Evolutionary conservation across 2,888 invertebrate genomes (phyloP).

Genomic region (Sesamia inferens): DNA sequence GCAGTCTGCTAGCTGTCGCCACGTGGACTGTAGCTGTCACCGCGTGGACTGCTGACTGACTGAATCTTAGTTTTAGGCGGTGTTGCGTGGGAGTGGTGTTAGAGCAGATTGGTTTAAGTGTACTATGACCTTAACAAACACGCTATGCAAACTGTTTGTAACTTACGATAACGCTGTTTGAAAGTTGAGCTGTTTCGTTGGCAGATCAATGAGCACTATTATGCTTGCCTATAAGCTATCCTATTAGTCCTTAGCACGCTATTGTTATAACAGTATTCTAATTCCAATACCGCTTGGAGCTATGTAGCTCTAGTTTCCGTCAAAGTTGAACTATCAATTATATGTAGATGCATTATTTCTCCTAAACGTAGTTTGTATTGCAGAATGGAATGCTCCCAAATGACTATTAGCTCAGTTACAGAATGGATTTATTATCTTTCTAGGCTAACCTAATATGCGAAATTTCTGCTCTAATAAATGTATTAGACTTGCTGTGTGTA

Average conservation of each 20-base stretch:
- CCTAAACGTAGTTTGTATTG: constrained; percentile 50
- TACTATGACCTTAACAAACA: too few relatives aligned
- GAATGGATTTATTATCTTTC: constrained; percentile 45
- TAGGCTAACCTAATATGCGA: constrained; percentile 29
- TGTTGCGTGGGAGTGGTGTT: too few relatives aligned
- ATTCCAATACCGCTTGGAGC: constrained; percentile 25
- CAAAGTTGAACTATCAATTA: constrained; percentile 41
- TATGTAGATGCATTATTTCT: constrained; percentile 27
- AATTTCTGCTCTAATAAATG: constrained; percentile 44
- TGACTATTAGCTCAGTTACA: constrained; percentile 44
- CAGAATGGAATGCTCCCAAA: constrained; percentile 59
- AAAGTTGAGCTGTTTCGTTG: constrained; percentile 38
- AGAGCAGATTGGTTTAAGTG: too few relatives aligned
- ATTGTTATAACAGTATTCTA: constrained; percentile 28
- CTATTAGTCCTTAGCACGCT: constrained; percentile 24
- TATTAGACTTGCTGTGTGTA: constrained; percentile 31
- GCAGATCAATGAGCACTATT: constrained; percentile 27
- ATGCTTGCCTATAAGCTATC: constrained; percentile 27
- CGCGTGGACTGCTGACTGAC: too few relatives aligned
- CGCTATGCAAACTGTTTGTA: constrained; percentile 28
- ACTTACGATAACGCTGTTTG: constrained; percentile 16
- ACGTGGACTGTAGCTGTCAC: too few relatives aligned
- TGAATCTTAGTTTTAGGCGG: too few relatives aligned
- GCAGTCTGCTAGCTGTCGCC: too few relatives aligned
- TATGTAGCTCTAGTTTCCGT: constrained; percentile 3